Evolutionary conservation across 2,797 vertebrate genomes (phyloP), one percentile per base, ranked within the genome.

Genomic region (Molossus molossus): DNA sequence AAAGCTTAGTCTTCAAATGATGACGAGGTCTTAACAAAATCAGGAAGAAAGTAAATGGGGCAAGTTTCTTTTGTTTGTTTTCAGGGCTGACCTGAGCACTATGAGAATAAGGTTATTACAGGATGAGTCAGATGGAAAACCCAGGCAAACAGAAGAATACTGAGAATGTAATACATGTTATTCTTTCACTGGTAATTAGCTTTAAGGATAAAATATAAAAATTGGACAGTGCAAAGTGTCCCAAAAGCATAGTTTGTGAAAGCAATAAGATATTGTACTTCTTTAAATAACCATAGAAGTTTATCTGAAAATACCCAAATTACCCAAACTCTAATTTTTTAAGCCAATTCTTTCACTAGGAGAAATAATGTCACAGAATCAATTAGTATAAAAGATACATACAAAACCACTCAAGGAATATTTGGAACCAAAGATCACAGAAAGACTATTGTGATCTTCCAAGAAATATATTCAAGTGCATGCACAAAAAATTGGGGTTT

Each of bases 51-150:
- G 94, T 77, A 20, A 92, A 64, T 83, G 79, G 58, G 93, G 64
- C 95, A 64, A 77, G 87, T 55, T 50, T 55, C 96, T 87, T 95
- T 80, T 98, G 93, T 98, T 98, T 98, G 95, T 96, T 98, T 98
- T 98, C 65, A 37, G 94, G 98, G 98, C 84, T 97, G 94, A 96
- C 53, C 84, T 58, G 7, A 55, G 85, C 40, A 96, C 70, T 25
- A 15, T 27, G 33, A 95, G 97, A 87, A 87, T 10, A 87, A 55
- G 73, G 75, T 60, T 95, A 62, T 48, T 94, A 94, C 87, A 95
- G 48, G 82, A 55, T 85, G 97, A 97, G 8, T 90, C 97, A 94
- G 60, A 37, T 0, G 40, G 96, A 33, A 97, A 95, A 73, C 33
- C 37, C 77, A 94, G 21, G 86, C 80, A 90, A 94, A 96, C 70